These are phyloP conservation scores for Ptyas mucosa DNA, from an alignment of 2,113 vertebrate genomes.

Conservation along the genomic window DNA sequence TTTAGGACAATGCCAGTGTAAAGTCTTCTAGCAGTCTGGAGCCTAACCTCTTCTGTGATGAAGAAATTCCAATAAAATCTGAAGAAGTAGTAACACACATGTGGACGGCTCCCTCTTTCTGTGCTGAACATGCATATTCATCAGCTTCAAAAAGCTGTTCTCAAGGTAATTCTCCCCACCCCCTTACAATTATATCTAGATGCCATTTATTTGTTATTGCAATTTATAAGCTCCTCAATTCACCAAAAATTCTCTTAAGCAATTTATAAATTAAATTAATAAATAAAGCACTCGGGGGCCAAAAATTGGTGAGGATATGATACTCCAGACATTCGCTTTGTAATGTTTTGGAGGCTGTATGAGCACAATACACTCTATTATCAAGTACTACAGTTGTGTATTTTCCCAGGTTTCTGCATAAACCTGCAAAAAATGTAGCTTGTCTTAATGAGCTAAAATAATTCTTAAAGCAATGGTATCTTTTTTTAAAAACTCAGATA, in stretches of 20 bases:
- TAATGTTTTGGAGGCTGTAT: not conserved
- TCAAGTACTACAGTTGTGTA: not conserved
- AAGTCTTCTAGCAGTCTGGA: constrained; percentile 87
- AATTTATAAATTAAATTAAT: not conserved
- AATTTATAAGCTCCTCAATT: not conserved
- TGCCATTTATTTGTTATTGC: not conserved
- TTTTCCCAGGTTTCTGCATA: not conserved
- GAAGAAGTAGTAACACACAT: constrained; percentile 99
- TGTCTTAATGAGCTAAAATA: not conserved
- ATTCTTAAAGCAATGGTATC: not conserved
- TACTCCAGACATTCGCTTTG: not conserved
- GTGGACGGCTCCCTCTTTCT: constrained; percentile 95
- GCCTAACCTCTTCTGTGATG: constrained; percentile 93
- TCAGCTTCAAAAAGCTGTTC: constrained; percentile 95
- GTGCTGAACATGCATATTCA: constrained; percentile 94
- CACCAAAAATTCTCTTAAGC: not conserved
- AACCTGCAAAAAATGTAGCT: not conserved
- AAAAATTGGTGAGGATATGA: not conserved
- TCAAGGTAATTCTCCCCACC: constrained; percentile 77
- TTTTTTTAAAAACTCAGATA: not conserved
- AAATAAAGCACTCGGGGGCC: not conserved
- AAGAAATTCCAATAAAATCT: constrained; percentile 97
- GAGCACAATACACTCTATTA: not conserved
- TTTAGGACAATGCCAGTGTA: constrained; percentile 90
- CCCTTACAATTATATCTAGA: too few relatives aligned